Base-by-base conservation (phyloP, 2,888 invertebrate genomes). In the Dicyrtoma fusca region DNA sequence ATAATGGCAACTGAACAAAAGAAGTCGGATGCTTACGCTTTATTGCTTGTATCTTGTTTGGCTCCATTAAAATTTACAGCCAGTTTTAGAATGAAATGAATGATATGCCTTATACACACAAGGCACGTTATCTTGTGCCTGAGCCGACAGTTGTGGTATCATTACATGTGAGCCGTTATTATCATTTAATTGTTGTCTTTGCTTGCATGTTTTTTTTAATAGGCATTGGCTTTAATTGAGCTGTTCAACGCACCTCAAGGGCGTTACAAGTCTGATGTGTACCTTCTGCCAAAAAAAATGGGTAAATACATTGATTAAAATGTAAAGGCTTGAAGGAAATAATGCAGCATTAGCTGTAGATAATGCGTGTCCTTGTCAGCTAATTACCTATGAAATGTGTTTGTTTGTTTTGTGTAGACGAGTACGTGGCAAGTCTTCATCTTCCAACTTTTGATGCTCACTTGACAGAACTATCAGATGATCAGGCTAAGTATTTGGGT, bases 241-340 rank as follows among this genome's bases (percentile, higher is more conserved):
- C 87, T 98, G 53, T 98, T 94, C 83, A 97, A 97, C 86, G 97
- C 97, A 10, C 97, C 97, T 14, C 86, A 89, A 63, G 95, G 95
- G 51, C 88, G 97, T 74, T 98, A 98, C 85, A 97, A 97, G 86
- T 90, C 95, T 77, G 98, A 98, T 84, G 97, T 98, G 19, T 98
- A 98, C 85, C 88, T 98, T 78, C 86, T 98, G 81, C 98, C 98
- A 66, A 98, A 98, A 86, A 98, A 98, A 86, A 97, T 98, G 97
- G 94, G 93, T 92, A 84, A 83, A 87, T 59, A 49, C 47, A 45
- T n/a, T n/a, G 34, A 34, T 5, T 34, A 34, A 34, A 5, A 34
- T 34, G 21, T 47, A n/a, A n/a, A n/a, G n/a, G n/a, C n/a, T n/a
- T n/a, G n/a, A n/a, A n/a, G n/a, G n/a, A n/a, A n/a, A n/a, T n/a